A percentile compares a stretch with the other conserved stretches of the same genome.
phyloP scores from a whole-genome alignment of 2,797 vertebrate genomes.

The Australoheros facetus region DNA sequence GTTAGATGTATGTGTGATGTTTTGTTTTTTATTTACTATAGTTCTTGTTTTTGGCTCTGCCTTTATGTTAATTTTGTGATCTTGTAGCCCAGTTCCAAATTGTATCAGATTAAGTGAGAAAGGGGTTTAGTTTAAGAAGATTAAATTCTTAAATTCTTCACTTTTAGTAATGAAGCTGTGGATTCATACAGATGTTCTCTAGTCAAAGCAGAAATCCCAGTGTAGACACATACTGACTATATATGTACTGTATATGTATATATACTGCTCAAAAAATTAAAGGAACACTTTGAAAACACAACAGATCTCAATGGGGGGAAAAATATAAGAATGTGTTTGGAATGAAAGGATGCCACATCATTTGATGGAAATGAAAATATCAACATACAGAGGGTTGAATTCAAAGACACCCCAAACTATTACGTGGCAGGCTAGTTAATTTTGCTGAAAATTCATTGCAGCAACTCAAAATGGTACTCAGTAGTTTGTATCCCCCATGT shows the following conservation, averaged over 20 bases:
- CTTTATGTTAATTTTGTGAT: conserved; percentile 5
- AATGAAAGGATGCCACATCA: too few species aligned
- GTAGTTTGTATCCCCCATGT: too few species aligned
- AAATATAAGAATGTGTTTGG: too few species aligned
- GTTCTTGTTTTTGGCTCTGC: not conserved
- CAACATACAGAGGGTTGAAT: too few species aligned
- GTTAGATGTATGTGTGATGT: not conserved
- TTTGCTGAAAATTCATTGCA: too few species aligned
- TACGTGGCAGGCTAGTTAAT: too few species aligned
- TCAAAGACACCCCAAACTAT: too few species aligned
- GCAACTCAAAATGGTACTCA: too few species aligned
- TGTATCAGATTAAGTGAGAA: conserved; percentile 30
- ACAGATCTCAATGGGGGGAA: too few species aligned
- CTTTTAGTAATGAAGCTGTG: conserved; percentile 6
- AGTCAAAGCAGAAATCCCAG: not conserved
- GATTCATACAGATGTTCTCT: not conserved
- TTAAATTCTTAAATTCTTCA: conserved; percentile 21
- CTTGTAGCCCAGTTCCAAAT: not conserved
- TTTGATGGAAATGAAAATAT: too few species aligned
- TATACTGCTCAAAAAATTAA: not conserved
- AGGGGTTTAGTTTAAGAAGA: conserved; percentile 32
- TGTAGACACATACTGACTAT: not conserved
- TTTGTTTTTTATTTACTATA: not conserved
- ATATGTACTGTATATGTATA: not conserved
- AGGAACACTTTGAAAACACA: too few species aligned